phyloP scores from a whole-genome alignment of 2,113 vertebrate genomes.

The Tricholaema leucomelas region DNA sequence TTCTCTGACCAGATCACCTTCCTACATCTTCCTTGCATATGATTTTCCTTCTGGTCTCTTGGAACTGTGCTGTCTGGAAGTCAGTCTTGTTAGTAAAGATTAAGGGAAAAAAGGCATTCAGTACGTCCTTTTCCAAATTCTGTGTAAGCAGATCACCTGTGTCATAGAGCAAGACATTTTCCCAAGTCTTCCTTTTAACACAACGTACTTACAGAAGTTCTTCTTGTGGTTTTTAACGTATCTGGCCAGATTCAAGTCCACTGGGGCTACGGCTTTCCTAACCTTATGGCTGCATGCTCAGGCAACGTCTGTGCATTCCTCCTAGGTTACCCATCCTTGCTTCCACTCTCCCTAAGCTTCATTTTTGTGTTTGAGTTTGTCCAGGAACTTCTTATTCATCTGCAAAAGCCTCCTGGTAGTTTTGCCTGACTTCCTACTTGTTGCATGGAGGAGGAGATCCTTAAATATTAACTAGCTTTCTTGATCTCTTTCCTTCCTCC shows the following conservation, averaged over 20 bases:
- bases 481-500: no score
- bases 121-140: background rate
- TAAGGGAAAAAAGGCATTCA: background rate
- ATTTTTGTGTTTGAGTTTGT: no score
- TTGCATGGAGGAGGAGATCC: background rate
- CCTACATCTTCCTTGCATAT: background rate
- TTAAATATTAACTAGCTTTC: background rate
- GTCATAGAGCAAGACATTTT: background rate
- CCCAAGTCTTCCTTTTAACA: background rate
- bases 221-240: background rate
- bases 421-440: background rate
- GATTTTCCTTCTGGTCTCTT: background rate
- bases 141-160: rapidly evolving
- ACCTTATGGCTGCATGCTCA: background rate
- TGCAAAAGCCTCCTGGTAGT: background rate
- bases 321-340: no score
- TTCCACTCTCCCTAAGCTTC: no score
- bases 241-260: background rate
- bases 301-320: background rate
- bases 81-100: no score
- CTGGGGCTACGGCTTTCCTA: background rate
- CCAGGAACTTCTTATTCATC: no score
- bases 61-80: background rate
- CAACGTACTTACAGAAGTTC: no score
- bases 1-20: background rate